Evolutionary conservation across 2,888 invertebrate genomes (phyloP).

Genomic region (Noctua janthina): DNA sequence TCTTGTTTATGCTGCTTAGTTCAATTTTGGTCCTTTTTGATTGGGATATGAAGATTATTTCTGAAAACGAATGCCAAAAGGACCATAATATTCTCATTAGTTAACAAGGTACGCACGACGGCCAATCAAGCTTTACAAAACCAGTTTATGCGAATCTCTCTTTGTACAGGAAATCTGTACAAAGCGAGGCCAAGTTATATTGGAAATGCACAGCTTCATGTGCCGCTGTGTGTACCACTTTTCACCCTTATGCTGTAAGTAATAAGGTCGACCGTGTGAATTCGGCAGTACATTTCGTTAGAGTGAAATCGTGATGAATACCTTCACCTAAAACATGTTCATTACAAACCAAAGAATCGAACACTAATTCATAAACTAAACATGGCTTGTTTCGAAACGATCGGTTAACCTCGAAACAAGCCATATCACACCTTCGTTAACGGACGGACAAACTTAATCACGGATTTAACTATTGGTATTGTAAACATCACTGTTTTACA

Average conservation of each 20-base stretch:
- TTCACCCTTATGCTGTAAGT: too few relatives aligned
- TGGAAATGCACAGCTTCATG: too few relatives aligned
- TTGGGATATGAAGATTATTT: not conserved
- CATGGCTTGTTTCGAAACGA: constrained; percentile 68
- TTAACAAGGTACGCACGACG: not conserved
- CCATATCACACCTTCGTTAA: constrained; percentile 69
- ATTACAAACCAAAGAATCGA: constrained; percentile 66
- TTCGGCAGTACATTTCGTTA: not conserved
- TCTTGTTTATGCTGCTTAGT: not conserved
- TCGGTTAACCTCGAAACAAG: constrained; percentile 68
- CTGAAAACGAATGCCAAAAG: not conserved
- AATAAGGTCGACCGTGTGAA: too few relatives aligned
- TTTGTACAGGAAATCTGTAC: too few relatives aligned
- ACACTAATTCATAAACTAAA: constrained; percentile 67
- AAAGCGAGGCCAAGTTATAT: too few relatives aligned
- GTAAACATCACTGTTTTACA: constrained; percentile 70
- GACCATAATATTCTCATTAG: not conserved
- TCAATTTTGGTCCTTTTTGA: not conserved
- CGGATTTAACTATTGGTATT: constrained; percentile 73
- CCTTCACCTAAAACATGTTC: constrained; percentile 57
- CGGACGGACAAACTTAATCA: constrained; percentile 75
- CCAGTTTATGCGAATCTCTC: too few relatives aligned
- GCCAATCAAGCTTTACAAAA: too few relatives aligned
- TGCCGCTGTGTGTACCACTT: too few relatives aligned
- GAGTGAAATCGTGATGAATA: constrained; percentile 44